Evolutionary conservation across 1,140 invertebrate species (phyloP).

Genomic region (Drosophila nikananu): DNA sequence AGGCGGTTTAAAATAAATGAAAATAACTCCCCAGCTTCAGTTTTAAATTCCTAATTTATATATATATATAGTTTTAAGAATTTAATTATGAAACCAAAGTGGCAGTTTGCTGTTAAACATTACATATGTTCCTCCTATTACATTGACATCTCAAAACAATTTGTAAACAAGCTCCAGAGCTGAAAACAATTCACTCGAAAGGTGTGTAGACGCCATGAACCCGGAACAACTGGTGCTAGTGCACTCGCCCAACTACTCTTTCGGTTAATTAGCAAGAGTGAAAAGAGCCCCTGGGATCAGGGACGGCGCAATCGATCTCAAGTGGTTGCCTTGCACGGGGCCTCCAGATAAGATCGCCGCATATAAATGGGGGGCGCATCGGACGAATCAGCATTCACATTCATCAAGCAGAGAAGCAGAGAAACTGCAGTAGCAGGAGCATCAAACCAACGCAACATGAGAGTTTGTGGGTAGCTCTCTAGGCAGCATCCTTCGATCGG

Average conservation of each 20-base stretch:
- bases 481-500: neutral
- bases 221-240: neutral
- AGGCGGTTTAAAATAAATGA: no score
- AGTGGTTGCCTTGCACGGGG: constrained; percentile 13
- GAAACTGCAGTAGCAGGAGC: constrained; percentile 31
- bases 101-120: neutral
- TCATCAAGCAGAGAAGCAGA: constrained; percentile 32
- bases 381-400: constrained; percentile 1
- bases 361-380: constrained; percentile 24
- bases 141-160: constrained; percentile 1
- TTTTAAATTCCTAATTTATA: no score
- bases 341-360: constrained; percentile 18
- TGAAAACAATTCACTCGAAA: constrained; percentile 10
- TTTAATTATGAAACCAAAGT: neutral
- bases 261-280: constrained; percentile 29
- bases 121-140: constrained; percentile 4
- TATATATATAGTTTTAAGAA: neutral
- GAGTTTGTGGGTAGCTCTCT: constrained; percentile 52
- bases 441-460: constrained; percentile 38
- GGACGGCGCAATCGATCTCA: constrained; percentile 5
- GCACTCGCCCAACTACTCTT: neutral
- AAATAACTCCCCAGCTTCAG: no score
- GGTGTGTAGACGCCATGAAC: constrained; percentile 5
- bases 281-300: constrained; percentile 3
- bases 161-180: constrained; percentile 2